A percentile compares a stretch with the other conserved stretches of the same genome.
These are phyloP conservation scores for Pteria penguin DNA, from an alignment of 2,888 invertebrate genomes.

Conservation along the genomic window DNA sequence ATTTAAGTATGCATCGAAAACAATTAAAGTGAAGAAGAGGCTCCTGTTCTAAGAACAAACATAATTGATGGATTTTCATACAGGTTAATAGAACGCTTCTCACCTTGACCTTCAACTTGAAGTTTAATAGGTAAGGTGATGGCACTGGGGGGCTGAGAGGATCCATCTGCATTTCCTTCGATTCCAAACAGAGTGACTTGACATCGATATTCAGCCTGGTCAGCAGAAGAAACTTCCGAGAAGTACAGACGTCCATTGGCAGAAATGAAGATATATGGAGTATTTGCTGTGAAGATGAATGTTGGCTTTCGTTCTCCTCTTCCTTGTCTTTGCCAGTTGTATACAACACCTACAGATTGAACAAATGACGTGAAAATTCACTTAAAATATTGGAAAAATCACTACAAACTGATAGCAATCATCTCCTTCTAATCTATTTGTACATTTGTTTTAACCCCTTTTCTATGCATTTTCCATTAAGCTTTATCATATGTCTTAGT, in stretches of 20 bases:
- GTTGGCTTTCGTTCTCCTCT: slow-evolving; percentile 86
- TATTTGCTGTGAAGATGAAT: slow-evolving; percentile 85
- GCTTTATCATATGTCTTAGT: no score
- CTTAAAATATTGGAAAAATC: slow-evolving; percentile 74
- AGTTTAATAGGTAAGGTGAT: slow-evolving; percentile 67
- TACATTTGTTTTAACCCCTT: no score
- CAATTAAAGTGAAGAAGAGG: no score
- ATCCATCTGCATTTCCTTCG: slow-evolving; percentile 56
- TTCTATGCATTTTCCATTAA: no score
- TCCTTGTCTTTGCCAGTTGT: slow-evolving; percentile 89
- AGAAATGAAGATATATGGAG: slow-evolving; percentile 91
- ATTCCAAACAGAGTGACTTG: slow-evolving; percentile 55
- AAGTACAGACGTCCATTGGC: slow-evolving; percentile 97
- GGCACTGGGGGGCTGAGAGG: slow-evolving; percentile 57
- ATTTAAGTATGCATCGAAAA: no score
- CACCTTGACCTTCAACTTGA: slow-evolving; percentile 65
- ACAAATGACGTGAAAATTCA: slow-evolving; percentile 46
- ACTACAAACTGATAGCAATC: slow-evolving; percentile 68
- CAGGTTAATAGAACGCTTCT: no score
- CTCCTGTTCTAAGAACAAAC: no score
- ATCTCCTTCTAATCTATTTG: no score
- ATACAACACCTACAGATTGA: slow-evolving; percentile 77
- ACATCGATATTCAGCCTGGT: slow-evolving; percentile 71
- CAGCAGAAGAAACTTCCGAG: slow-evolving; percentile 92
- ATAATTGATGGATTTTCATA: no score